Evolutionary conservation across 2,888 invertebrate species (phyloP).

Genomic region (Parascotia fuliginaria): DNA sequence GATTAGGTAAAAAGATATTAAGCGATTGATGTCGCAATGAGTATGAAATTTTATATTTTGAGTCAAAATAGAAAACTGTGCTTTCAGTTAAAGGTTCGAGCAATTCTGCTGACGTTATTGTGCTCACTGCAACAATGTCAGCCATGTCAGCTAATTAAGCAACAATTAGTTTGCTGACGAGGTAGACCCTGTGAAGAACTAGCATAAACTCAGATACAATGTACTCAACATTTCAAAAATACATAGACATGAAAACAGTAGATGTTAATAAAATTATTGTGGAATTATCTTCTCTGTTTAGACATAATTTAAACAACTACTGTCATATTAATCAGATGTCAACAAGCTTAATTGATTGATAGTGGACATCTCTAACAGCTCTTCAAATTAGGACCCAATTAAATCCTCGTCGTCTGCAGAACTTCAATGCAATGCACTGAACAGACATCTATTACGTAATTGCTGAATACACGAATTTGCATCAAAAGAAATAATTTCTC

Average conservation of each 20-base stretch:
- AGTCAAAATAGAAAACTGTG: too few relatives aligned
- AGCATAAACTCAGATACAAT: too few relatives aligned
- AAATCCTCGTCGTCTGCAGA: not conserved
- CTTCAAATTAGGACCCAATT: not conserved
- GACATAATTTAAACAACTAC: not conserved
- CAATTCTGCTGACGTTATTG: too few relatives aligned
- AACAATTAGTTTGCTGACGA: too few relatives aligned
- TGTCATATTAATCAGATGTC: not conserved
- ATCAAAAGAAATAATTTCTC: not conserved
- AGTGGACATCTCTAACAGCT: not conserved
- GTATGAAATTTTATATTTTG: not conserved
- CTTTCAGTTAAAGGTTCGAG: too few relatives aligned
- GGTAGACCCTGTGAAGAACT: too few relatives aligned
- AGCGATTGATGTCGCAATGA: not conserved
- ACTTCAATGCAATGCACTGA: not conserved
- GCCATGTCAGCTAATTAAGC: too few relatives aligned
- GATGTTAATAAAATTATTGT: too few relatives aligned
- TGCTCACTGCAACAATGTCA: too few relatives aligned
- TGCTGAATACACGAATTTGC: not conserved
- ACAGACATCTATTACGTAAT: not conserved
- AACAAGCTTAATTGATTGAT: constrained; percentile 4
- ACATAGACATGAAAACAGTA: too few relatives aligned
- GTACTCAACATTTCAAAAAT: too few relatives aligned
- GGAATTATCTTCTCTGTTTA: too few relatives aligned
- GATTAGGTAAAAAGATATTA: not conserved